phyloP scores from a whole-genome alignment of 2,888 invertebrate species.

The Monopis laevigella region DNA sequence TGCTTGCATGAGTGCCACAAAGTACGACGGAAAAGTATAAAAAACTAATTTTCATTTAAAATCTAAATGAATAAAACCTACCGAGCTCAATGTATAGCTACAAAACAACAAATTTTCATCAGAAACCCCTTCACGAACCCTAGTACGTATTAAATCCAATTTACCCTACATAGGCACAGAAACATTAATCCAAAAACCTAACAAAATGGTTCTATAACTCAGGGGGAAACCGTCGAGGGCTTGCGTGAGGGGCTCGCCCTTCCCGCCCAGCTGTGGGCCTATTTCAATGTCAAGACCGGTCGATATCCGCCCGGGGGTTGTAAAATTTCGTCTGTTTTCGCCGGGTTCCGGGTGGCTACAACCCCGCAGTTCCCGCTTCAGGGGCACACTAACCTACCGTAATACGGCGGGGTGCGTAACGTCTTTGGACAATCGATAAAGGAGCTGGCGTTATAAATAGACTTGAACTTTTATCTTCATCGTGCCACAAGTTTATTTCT shows the following conservation, averaged over 20 bases:
- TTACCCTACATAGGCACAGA: too few species aligned
- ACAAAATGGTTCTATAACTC: slow-evolving; percentile 18
- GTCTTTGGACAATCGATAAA: slow-evolving; percentile 54
- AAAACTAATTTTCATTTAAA: too few species aligned
- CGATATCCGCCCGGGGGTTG: slow-evolving; percentile 58
- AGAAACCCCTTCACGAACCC: too few species aligned
- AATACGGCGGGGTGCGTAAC: slow-evolving; percentile 52
- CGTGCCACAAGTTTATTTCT: too few species aligned
- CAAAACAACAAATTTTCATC: too few species aligned
- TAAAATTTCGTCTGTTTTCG: slow-evolving; percentile 61
- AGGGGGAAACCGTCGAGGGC: slow-evolving; percentile 25
- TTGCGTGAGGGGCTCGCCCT: slow-evolving; percentile 46
- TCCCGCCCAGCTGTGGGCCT: slow-evolving; percentile 58
- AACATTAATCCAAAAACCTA: slow-evolving; percentile 10
- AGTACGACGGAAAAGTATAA: too few species aligned
- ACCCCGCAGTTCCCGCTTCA: slow-evolving; percentile 28
- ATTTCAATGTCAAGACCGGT: slow-evolving; percentile 68
- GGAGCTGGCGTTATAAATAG: slow-evolving; percentile 49
- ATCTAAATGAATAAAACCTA: too few species aligned
- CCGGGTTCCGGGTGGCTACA: slow-evolving; percentile 55
- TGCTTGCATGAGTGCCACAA: background rate
- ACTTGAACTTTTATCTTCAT: slow-evolving; percentile 48
- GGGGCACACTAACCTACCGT: slow-evolving; percentile 65
- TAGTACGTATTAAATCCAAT: too few species aligned
- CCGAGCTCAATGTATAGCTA: too few species aligned